Evolutionary conservation across 2,797 vertebrate species (phyloP).

Genomic region (Sardinella longiceps): DNA sequence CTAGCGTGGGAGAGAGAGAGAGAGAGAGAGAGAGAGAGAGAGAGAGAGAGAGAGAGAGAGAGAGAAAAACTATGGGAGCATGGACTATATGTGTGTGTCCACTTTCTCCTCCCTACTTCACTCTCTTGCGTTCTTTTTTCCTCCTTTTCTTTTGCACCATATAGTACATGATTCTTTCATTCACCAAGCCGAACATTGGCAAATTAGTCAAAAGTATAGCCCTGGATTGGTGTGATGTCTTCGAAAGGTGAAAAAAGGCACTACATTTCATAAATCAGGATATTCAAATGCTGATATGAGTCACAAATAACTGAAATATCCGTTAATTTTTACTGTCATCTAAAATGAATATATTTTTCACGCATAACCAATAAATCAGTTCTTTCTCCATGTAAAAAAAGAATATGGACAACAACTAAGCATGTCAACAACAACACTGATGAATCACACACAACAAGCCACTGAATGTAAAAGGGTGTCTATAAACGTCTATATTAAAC

Average conservation of each 20-base stretch:
- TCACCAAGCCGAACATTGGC: not conserved
- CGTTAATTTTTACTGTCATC: too few species aligned
- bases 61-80: conserved; percentile 35
- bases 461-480: not conserved
- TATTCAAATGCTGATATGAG: not conserved
- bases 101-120: not conserved
- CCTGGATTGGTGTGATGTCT: too few species aligned
- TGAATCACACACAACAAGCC: not conserved
- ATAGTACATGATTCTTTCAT: not conserved
- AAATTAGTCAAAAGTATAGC: too few species aligned
- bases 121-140: not conserved
- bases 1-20: conserved; percentile 52
- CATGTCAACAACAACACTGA: too few species aligned
- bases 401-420: not conserved
- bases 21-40: conserved; percentile 51
- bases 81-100: not conserved
- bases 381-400: not conserved
- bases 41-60: conserved; percentile 51
- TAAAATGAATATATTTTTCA: not conserved
- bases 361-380: not conserved
- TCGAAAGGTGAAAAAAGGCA: not conserved
- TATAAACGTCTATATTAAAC: not conserved
- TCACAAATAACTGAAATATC: not conserved
- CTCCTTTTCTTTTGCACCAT: not conserved
- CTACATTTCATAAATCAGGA: not conserved